Evolutionary conservation across 2,888 invertebrate genomes (phyloP).

Genomic region (Neoascia interrupta): DNA sequence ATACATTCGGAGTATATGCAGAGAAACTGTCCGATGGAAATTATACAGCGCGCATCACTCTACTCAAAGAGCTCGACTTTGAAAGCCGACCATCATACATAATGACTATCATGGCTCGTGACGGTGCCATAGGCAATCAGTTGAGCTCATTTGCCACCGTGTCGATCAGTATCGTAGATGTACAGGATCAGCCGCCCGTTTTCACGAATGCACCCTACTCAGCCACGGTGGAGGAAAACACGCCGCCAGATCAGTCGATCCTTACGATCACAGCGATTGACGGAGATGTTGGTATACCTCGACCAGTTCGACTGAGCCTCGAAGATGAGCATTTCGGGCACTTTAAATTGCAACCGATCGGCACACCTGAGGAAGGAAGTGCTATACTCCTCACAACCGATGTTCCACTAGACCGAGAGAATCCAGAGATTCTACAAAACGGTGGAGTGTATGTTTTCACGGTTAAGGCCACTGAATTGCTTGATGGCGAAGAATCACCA

Average conservation of each 20-base stretch:
- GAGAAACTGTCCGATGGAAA: conserved; percentile 85
- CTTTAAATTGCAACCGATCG: conserved; percentile 82
- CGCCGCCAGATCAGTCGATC: conserved; percentile 84
- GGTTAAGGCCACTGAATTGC: conserved; percentile 87
- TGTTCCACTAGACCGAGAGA: conserved; percentile 86
- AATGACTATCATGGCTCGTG: conserved; percentile 85
- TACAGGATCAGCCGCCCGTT: conserved; percentile 91
- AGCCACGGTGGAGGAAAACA: conserved; percentile 88
- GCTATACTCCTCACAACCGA: conserved; percentile 84
- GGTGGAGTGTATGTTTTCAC: conserved; percentile 88
- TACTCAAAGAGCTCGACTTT: conserved; percentile 87
- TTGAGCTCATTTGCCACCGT: conserved; percentile 86
- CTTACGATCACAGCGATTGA: conserved; percentile 88
- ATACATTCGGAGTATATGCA: conserved; percentile 84
- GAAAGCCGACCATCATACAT: conserved; percentile 88
- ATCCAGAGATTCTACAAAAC: conserved; percentile 86
- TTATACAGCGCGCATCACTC: conserved; percentile 85
- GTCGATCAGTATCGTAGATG: conserved; percentile 87
- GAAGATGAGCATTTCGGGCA: conserved; percentile 86
- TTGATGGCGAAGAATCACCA: conserved; percentile 85
- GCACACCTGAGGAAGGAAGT: conserved; percentile 81
- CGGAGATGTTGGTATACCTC: conserved; percentile 88
- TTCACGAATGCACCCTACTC: conserved; percentile 91
- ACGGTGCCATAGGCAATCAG: conserved; percentile 83
- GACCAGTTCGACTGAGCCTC: conserved; percentile 84